phyloP scores from a whole-genome alignment of 2,888 invertebrate genomes.

The Coecobrya sp. region DNA sequence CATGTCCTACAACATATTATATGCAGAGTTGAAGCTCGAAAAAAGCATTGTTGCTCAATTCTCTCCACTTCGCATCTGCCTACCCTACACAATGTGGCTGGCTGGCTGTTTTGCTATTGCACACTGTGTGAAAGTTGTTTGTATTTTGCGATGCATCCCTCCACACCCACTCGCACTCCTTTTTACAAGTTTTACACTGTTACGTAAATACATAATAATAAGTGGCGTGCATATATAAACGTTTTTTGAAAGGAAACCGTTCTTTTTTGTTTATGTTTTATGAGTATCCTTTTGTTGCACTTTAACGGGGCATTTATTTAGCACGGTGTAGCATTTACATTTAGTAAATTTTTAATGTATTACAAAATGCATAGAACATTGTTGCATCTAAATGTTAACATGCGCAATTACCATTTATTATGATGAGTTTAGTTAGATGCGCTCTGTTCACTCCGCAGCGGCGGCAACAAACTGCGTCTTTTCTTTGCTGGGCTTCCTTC shows the following conservation, averaged over 20 bases:
- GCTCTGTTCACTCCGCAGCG: neutral
- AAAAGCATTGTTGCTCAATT: neutral
- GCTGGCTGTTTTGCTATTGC: neutral
- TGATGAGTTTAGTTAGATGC: constrained; percentile 2
- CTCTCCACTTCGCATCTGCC: constrained; percentile 16
- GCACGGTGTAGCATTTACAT: neutral
- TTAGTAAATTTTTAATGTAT: neutral
- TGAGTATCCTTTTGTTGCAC: neutral
- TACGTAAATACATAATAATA: neutral
- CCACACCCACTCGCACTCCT: constrained; percentile 43
- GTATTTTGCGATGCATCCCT: constrained; percentile 37
- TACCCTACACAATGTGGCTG: neutral
- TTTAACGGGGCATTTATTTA: neutral
- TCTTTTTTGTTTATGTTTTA: neutral
- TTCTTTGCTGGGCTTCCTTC: neutral
- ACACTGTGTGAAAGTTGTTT: constrained; percentile 57
- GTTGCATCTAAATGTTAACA: constrained; percentile 2
- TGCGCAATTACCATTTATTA: neutral
- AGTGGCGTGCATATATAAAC: neutral
- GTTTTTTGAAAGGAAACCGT: neutral
- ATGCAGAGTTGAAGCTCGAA: constrained; percentile 13
- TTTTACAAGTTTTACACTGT: constrained; percentile 17
- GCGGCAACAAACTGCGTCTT: neutral
- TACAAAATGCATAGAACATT: neutral
- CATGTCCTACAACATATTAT: constrained; percentile 63